A percentile compares a stretch with the other conserved stretches of the same genome.
Conservation (phyloP, 2,888 invertebrate species). For the Apoda limacodes region DNA sequence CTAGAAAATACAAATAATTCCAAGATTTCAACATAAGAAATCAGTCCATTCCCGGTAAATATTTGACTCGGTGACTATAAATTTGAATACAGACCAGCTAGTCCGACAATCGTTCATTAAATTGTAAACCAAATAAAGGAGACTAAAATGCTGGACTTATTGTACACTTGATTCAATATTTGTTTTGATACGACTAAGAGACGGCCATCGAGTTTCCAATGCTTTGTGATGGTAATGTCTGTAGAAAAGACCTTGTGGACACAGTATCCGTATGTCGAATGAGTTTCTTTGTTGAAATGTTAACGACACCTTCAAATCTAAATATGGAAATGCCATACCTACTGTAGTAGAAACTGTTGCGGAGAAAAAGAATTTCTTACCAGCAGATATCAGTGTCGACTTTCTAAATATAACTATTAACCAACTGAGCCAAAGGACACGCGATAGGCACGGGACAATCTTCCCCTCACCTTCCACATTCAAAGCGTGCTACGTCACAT, state of each 20-base stretch:
- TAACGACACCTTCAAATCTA: constrained; percentile 22
- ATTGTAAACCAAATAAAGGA: constrained; percentile 51
- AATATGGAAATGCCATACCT: constrained; percentile 26
- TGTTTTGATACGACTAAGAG: constrained; percentile 59
- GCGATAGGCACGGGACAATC: constrained; percentile 56
- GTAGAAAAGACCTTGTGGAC: constrained; percentile 41
- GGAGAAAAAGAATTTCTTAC: constrained; percentile 7
- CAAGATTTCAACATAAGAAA: constrained; percentile 2
- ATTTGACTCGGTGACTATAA: constrained; percentile 26
- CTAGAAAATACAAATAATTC: constrained; percentile 5
- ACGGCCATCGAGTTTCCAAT: constrained; percentile 50
- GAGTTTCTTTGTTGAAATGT: constrained; percentile 30
- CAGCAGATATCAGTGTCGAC: constrained; percentile 1
- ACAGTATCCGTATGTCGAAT: constrained; percentile 33
- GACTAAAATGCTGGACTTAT: constrained; percentile 53
- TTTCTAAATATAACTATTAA: constrained; percentile 36
- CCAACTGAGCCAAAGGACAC: constrained; percentile 45
- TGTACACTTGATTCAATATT: constrained; percentile 64
- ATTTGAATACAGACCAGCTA: constrained; percentile 37
- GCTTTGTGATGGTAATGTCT: constrained; percentile 63
- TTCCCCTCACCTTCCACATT: constrained; percentile 57
- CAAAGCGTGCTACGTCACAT: constrained; percentile 49
- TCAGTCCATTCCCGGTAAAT: constrained; percentile 25
- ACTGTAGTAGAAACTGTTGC: constrained; percentile 8
- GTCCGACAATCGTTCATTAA: constrained; percentile 60